Conservation (phyloP, 2,888 invertebrate species). For the Acleris holmiana region DNA sequence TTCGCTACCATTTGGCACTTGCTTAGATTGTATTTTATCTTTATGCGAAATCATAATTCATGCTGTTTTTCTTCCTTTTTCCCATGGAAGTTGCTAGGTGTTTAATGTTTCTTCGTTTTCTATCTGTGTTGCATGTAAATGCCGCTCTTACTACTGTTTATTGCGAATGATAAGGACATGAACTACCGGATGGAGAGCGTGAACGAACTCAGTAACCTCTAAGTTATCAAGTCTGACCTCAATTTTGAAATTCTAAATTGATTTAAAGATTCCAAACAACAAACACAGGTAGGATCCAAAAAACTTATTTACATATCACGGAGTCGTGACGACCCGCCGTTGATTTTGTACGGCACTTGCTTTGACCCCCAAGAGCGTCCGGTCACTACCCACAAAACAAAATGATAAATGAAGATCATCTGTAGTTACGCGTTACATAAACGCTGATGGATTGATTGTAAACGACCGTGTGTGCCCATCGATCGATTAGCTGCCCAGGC, state of each 20-base stretch:
- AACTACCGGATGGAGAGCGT: conserved; percentile 56
- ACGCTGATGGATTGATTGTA: conserved; percentile 83
- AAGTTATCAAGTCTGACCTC: neutral
- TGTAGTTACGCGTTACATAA: conserved; percentile 80
- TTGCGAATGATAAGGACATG: conserved; percentile 63
- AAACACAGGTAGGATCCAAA: conserved; percentile 43
- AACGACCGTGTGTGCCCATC: conserved; percentile 72
- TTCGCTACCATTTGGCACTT: conserved; percentile 76
- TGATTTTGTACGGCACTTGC: conserved; percentile 60
- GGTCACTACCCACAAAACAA: conserved; percentile 77
- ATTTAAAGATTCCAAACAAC: neutral
- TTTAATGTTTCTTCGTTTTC: conserved; percentile 69
- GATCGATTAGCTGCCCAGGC: conserved; percentile 77
- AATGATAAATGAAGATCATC: conserved; percentile 82
- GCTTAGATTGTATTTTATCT: conserved; percentile 82
- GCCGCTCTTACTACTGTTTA: conserved; percentile 68
- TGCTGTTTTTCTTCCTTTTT: conserved; percentile 72
- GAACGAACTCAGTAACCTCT: neutral
- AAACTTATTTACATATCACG: conserved; percentile 69
- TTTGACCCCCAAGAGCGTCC: conserved; percentile 74
- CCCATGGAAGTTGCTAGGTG: conserved; percentile 65
- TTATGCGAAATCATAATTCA: conserved; percentile 82
- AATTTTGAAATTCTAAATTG: neutral
- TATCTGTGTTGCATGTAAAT: conserved; percentile 68
- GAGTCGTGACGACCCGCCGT: conserved; percentile 61